phyloP scores from a whole-genome alignment of 2,113 vertebrate genomes.

The Corythoichthys intestinalis region DNA sequence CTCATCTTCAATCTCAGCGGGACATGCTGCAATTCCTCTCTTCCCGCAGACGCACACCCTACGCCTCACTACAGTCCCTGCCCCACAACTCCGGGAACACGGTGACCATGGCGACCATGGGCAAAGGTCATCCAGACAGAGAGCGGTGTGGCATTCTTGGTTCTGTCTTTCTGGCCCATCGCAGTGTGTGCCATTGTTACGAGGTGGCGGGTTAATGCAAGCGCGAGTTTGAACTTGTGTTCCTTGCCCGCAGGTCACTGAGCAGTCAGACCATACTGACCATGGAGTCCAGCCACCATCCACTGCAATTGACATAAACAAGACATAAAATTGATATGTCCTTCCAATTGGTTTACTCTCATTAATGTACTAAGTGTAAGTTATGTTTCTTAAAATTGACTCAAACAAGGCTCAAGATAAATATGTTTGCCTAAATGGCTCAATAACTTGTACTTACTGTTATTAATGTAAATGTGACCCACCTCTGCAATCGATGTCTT shows the following conservation, averaged over 20 bases:
- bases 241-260: constrained; percentile 76
- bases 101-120: constrained; percentile 79
- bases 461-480: constrained; percentile 22
- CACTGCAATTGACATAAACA: constrained; percentile 56
- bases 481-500: constrained; percentile 78
- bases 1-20: constrained; percentile 33
- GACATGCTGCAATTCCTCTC: constrained; percentile 60
- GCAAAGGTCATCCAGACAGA: constrained; percentile 77
- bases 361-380: not conserved
- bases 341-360: not conserved
- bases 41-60: constrained; percentile 72
- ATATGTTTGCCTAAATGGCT: not conserved
- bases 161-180: constrained; percentile 67
- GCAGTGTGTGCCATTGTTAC: constrained; percentile 67
- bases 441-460: not conserved
- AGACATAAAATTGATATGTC: not conserved
- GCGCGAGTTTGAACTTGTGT: constrained; percentile 72
- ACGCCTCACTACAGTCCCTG: constrained; percentile 66
- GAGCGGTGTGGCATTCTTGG: constrained; percentile 63
- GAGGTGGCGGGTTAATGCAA: constrained; percentile 74
- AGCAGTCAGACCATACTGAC: constrained; percentile 86
- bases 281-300: constrained; percentile 79
- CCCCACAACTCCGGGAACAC: constrained; percentile 80
- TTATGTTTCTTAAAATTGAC: not conserved
- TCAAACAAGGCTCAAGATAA: not conserved